Base-by-base conservation (phyloP, 2,888 invertebrate species). In the Camptogramma bilineatum region DNA sequence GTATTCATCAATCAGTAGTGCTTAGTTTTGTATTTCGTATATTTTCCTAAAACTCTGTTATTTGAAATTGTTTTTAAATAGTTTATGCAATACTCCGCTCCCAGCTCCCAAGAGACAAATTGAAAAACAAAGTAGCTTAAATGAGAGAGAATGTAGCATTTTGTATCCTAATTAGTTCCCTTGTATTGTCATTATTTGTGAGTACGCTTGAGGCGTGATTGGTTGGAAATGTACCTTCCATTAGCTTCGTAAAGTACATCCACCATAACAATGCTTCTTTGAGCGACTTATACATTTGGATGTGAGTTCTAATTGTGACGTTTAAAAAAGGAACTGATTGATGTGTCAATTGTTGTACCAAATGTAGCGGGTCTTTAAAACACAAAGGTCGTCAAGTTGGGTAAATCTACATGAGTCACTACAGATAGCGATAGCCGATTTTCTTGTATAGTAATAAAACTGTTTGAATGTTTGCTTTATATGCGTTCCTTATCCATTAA, bases 121-220 rank as follows among this genome's bases (percentile, higher is more conserved):
- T 13, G 13, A 39, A 39, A 39, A 39, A 39, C 34, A 13, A 39
- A 39, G 34, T 39, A 39, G 31, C 10, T 31, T 9, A 31, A 10
- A 31, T 21, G 28, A 28, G 28, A 21, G 21, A 28, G 4, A 13
- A 53, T 42, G 42, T 7, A 42, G 19, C 42, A 44, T 42, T 28
- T 9, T 44, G 53, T 53, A 44, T 16, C 8, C 50, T 17, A 50
- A 50, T 57, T 50, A 50, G 50, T 16, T 57, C 13, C 19, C 18
- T 56, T 50, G 52, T 59, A 28, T 50, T 50, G 50, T 39, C 50
- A 18, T 53, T 53, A 44, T 42, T 57, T 16, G 53, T 42, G 58
- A n/a, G 46, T 46, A 46, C 28, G 44, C 59, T 52, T 34, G 19
- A 52, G 59, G 59, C 59, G n/a, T 59, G 44, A 46, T 51, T 57